Base-by-base conservation (phyloP, 2,113 vertebrate species). In the Phrynocephalus versicolor region DNA sequence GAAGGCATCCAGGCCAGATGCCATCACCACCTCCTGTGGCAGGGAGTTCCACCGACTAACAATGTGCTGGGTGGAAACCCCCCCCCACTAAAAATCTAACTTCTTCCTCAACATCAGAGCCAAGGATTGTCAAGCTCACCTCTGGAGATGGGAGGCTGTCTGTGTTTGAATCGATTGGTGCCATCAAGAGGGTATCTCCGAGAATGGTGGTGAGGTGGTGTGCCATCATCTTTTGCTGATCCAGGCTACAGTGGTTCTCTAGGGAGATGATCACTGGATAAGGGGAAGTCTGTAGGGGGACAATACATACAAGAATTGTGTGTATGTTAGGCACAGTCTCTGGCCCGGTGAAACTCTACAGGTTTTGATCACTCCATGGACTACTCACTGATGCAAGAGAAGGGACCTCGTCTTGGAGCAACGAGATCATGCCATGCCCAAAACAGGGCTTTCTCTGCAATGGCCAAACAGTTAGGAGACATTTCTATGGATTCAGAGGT, bases 251-350 rank as follows among this genome's bases (percentile, higher is more conserved):
- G 94, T 99, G 99, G 88, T 98, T 99, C 96, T 99, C 99, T 96
- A 99, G 92, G 75, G 99, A 99, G 84, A 99, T 94, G 93, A 99
- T 98, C 74, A 99, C 97, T 0, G 99, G 99, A 90, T 98, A 99
- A 0, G 96, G 94, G 0, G 98, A 98, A 1, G 95, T 97, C 98
- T 99, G 88, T 15, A 6, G 82, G 6, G 84, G 67, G 14, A 87
- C 0, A 89, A n/a, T 14, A 91, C 67, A 33, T 1, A 8, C 27
- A 81, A 60, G 15, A 58, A 0, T 10, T 16, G 30, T 37, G 6
- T 0, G 30, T 67, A 2, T 67, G 64, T 9, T 25, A 30, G 8
- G 7, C 12, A 67, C 27, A 23, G 3, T n/a, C 25, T 65, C 60
- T 37, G 18, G 19, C 78, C 3, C 15, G 10, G 19, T 8, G 27